phyloP scores from a whole-genome alignment of 1,140 invertebrate genomes.

The Papilio machaon region DNA sequence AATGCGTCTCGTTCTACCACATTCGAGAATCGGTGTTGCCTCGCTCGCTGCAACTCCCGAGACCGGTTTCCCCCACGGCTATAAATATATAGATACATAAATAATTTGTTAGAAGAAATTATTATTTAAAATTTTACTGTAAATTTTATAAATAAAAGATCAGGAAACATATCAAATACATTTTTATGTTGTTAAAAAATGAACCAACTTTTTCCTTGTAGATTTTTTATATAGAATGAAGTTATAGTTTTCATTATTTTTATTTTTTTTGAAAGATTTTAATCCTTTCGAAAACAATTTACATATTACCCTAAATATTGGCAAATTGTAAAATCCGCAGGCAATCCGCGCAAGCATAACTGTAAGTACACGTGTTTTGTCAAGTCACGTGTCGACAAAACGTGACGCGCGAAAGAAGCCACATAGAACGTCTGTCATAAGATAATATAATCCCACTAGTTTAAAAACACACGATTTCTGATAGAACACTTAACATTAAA shows the following conservation, averaged over 20 bases:
- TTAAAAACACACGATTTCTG: constrained; percentile 31
- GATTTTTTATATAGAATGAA: neutral
- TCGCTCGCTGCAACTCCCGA: neutral
- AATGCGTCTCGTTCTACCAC: constrained; percentile 20
- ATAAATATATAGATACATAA: neutral
- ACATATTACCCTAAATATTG: neutral
- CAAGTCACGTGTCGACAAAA: constrained; percentile 52
- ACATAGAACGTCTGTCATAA: constrained; percentile 41
- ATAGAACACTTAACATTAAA: neutral
- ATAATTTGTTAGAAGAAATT: neutral
- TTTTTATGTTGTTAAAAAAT: neutral
- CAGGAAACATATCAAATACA: neutral
- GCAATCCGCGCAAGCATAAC: neutral
- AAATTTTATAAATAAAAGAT: neutral
- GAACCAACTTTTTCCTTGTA: neutral
- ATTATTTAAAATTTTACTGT: neutral
- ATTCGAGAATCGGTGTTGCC: constrained; percentile 24
- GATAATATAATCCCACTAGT: constrained; percentile 39
- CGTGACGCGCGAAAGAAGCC: constrained; percentile 47
- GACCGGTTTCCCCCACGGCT: neutral
- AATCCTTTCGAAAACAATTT: neutral
- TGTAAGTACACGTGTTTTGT: constrained; percentile 46
- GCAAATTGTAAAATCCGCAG: neutral
- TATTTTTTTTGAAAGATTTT: neutral
- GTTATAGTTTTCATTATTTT: no score